These are phyloP conservation scores for Phoxinus phoxinus DNA, from an alignment of 2,113 vertebrate species.

Conservation along the genomic window DNA sequence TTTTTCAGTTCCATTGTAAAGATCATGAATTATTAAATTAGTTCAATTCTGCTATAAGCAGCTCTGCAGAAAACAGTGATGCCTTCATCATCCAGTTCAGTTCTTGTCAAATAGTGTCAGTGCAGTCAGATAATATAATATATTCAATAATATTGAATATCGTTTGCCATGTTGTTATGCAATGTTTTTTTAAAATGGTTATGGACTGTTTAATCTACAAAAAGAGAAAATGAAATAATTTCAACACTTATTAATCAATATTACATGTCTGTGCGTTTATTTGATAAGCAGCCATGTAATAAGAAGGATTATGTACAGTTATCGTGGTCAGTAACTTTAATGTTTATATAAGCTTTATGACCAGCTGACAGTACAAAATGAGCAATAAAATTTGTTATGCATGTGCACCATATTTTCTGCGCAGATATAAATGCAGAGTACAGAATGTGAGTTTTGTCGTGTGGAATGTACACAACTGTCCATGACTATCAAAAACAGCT, in stretches of 20 bases:
- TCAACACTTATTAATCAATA: not conserved
- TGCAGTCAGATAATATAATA: too few species aligned
- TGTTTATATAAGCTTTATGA: not conserved
- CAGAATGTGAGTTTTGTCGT: not conserved
- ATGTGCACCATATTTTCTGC: not conserved
- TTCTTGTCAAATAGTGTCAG: too few species aligned
- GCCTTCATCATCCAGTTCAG: too few species aligned
- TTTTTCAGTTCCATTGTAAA: too few species aligned
- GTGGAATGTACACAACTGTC: not conserved
- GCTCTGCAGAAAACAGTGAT: too few species aligned
- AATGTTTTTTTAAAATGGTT: not conserved
- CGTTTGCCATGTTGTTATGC: not conserved
- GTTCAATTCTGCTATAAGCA: too few species aligned
- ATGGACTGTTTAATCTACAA: not conserved
- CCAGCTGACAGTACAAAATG: not conserved
- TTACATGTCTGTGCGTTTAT: not conserved
- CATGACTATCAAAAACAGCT: not conserved
- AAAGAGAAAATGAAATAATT: not conserved
- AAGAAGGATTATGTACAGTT: not conserved
- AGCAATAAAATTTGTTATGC: too few species aligned
- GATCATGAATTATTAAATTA: too few species aligned
- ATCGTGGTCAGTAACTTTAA: not conserved
- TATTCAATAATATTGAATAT: not conserved
- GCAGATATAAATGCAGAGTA: not conserved
- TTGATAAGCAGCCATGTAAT: not conserved